A percentile compares a stretch with the other conserved stretches of the same genome.
Conservation (phyloP, 2,113 vertebrate species). For the Chrysemys picta region DNA sequence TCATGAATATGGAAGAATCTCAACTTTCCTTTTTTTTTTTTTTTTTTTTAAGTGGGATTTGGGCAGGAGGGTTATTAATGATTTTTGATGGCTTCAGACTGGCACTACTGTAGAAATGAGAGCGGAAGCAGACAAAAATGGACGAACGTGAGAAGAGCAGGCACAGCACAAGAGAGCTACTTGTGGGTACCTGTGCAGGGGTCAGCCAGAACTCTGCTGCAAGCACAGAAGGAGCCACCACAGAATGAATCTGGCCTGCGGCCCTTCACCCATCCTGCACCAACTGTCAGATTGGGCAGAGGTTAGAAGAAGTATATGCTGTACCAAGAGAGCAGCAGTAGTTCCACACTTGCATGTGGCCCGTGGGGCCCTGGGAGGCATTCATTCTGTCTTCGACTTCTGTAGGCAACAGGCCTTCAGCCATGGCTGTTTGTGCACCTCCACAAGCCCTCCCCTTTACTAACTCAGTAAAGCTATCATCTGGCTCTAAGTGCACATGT, state of each 20-base stretch:
- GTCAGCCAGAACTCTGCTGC: not conserved
- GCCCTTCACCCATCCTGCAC: not conserved
- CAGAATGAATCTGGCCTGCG: accelerated
- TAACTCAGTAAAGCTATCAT: not conserved
- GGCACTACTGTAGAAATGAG: not conserved
- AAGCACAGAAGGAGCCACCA: accelerated
- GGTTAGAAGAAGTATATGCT: accelerated
- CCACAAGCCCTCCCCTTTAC: not conserved
- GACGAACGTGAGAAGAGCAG: not conserved
- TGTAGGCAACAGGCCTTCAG: not conserved
- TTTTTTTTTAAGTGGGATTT: too few relatives aligned
- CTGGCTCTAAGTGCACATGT: too few relatives aligned
- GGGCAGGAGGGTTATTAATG: not conserved
- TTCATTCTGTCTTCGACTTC: not conserved
- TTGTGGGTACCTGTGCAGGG: accelerated
- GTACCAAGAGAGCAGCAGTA: not conserved
- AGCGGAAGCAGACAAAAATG: not conserved
- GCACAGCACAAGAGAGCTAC: not conserved
- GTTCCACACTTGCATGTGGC: not conserved
- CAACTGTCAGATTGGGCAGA: not conserved
- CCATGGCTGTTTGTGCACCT: not conserved
- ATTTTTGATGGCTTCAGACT: not conserved
- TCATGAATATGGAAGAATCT: not conserved
- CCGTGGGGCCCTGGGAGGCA: too few relatives aligned
- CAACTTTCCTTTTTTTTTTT: not conserved